phyloP scores from a whole-genome alignment of 2,797 vertebrate species.

The Rhincodon typus region DNA sequence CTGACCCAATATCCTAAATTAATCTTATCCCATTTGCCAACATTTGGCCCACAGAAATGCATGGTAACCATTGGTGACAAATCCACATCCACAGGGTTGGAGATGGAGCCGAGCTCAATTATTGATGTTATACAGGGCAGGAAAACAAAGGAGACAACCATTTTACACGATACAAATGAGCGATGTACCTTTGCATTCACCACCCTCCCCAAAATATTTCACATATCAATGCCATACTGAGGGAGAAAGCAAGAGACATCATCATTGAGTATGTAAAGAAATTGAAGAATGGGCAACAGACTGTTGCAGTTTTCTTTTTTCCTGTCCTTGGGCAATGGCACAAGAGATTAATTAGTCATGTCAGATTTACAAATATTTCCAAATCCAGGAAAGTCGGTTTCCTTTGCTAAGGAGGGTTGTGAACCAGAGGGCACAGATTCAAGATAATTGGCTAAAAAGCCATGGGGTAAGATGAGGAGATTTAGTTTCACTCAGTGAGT shows the following conservation, averaged over 20 bases:
- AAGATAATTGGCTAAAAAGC: not conserved
- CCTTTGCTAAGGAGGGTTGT: not conserved
- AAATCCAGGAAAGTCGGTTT: not conserved
- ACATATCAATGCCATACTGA: not conserved
- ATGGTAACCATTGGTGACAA: too few species aligned
- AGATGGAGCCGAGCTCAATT: not conserved
- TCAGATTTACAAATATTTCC: conserved; percentile 28
- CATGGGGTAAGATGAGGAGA: not conserved
- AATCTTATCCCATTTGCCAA: too few species aligned
- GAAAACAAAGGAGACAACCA: not conserved
- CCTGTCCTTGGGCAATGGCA: not conserved
- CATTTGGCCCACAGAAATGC: not conserved
- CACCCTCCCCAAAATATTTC: not conserved
- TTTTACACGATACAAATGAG: not conserved
- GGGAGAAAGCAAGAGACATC: not conserved
- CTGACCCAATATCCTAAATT: too few species aligned
- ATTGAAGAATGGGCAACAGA: too few species aligned
- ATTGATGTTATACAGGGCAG: not conserved
- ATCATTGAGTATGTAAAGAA: too few species aligned
- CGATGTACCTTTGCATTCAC: too few species aligned
- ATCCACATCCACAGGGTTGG: not conserved
- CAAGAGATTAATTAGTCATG: conserved; percentile 24
- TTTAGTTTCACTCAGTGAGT: not conserved
- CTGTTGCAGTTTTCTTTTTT: not conserved
- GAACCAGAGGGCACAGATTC: not conserved